Evolutionary conservation across 2,797 vertebrate species (phyloP).

Genomic region (Botia kubotai): DNA sequence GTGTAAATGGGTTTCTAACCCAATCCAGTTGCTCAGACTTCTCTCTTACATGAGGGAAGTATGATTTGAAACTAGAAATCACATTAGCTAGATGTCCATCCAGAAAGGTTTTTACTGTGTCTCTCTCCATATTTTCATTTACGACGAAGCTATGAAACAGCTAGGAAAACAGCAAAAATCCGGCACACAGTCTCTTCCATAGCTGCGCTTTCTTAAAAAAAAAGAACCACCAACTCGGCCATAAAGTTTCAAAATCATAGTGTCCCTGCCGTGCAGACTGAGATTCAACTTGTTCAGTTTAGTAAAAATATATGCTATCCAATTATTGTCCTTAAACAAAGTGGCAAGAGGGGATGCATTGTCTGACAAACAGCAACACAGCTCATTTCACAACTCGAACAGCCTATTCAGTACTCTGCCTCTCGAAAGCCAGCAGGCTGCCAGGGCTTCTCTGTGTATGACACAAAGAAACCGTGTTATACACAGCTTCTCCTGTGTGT

Average conservation of each 20-base stretch:
- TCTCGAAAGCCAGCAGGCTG: neutral
- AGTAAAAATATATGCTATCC: too few relatives aligned
- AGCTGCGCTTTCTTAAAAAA: neutral
- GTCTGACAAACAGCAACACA: too few relatives aligned
- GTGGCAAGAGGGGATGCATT: too few relatives aligned
- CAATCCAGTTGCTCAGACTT: slow-evolving; percentile 8
- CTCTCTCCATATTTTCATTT: neutral
- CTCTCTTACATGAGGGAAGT: neutral
- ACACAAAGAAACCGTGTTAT: neutral
- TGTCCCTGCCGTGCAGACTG: too few relatives aligned
- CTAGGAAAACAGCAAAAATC: neutral
- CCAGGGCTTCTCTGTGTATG: slow-evolving; percentile 2
- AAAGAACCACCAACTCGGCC: neutral
- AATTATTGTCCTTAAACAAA: neutral
- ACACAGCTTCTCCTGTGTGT: neutral
- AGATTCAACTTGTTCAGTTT: too few relatives aligned
- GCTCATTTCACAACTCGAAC: too few relatives aligned
- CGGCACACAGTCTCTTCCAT: slow-evolving; percentile 12
- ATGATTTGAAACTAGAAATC: neutral
- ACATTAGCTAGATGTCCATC: neutral
- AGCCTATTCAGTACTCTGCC: too few relatives aligned
- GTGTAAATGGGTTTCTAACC: slow-evolving; percentile 14
- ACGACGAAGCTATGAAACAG: neutral
- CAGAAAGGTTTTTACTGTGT: neutral
- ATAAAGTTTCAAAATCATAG: neutral